Evolutionary conservation across 2,888 invertebrate genomes (phyloP).

Genomic region (Dione juno): DNA sequence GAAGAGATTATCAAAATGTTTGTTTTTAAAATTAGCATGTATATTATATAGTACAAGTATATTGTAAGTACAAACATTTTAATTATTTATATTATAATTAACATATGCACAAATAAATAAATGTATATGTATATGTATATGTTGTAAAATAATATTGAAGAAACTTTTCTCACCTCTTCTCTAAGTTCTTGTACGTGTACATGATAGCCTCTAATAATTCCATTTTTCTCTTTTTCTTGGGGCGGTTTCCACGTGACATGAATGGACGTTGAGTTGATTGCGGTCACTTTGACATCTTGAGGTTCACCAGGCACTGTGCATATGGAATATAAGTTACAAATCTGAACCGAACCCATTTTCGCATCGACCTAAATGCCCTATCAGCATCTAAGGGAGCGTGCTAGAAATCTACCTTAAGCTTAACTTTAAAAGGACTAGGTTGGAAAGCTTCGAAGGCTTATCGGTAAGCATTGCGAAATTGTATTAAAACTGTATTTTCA

Average conservation of each 20-base stretch:
- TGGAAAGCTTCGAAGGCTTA: slow-evolving; percentile 65
- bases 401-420: slow-evolving; percentile 76
- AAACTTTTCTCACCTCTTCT: slow-evolving; percentile 86
- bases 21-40: not conserved
- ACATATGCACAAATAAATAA: too few species aligned
- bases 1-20: not conserved
- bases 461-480: slow-evolving; percentile 58
- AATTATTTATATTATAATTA: too few species aligned
- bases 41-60: too few species aligned
- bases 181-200: slow-evolving; percentile 96
- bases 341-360: slow-evolving; percentile 54
- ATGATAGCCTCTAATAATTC: slow-evolving; percentile 98
- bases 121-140: too few species aligned
- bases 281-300: slow-evolving; percentile 93
- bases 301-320: slow-evolving; percentile 98
- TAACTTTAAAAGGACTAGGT: slow-evolving; percentile 63
- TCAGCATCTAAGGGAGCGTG: slow-evolving; percentile 82
- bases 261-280: slow-evolving; percentile 97
- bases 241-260: slow-evolving; percentile 98
- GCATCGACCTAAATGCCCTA: slow-evolving; percentile 79
- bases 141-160: not conserved
- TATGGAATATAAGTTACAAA: slow-evolving; percentile 56
- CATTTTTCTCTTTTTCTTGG: slow-evolving; percentile 94
- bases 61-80: too few species aligned
- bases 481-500: slow-evolving; percentile 45